A percentile compares a stretch with the other conserved stretches of the same genome.
These are phyloP conservation scores for Parus major DNA, from an alignment of 2,113 vertebrate species.

Conservation along the genomic window DNA sequence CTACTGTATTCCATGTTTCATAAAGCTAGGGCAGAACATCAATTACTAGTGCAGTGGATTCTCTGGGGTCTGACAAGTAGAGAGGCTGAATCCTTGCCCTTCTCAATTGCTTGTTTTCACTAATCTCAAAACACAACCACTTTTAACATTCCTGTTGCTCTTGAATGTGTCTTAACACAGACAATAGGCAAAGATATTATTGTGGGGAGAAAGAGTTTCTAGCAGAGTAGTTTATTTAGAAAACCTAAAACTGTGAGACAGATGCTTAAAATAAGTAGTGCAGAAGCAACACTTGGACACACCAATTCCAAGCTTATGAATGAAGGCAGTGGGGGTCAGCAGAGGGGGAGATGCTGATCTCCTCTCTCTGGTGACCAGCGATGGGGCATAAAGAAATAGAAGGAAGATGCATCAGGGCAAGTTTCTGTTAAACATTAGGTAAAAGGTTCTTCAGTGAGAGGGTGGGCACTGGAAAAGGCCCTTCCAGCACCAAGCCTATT, in stretches of 20 bases:
- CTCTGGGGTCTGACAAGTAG: background rate
- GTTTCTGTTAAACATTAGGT: background rate
- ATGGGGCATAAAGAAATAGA: background rate
- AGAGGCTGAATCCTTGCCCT: background rate
- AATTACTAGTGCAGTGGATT: background rate
- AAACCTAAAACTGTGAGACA: background rate
- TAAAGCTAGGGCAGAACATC: background rate
- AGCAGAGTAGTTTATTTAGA: background rate
- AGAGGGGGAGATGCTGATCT: background rate
- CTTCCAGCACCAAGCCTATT: background rate
- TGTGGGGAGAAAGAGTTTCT: background rate
- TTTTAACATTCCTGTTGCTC: background rate
- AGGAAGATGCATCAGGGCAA: background rate
- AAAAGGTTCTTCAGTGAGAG: background rate
- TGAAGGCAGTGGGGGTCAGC: background rate
- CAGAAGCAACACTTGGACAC: background rate
- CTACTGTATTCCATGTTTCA: background rate
- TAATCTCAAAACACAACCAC: background rate
- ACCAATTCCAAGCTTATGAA: background rate
- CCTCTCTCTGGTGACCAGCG: background rate
- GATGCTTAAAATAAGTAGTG: background rate
- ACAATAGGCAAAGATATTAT: background rate
- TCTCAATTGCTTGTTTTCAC: background rate
- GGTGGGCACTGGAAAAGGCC: background rate
- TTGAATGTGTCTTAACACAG: background rate